Evolutionary conservation across 2,888 invertebrate genomes (phyloP), one percentile per base, ranked within the genome.

Genomic region (Idaea biselata): DNA sequence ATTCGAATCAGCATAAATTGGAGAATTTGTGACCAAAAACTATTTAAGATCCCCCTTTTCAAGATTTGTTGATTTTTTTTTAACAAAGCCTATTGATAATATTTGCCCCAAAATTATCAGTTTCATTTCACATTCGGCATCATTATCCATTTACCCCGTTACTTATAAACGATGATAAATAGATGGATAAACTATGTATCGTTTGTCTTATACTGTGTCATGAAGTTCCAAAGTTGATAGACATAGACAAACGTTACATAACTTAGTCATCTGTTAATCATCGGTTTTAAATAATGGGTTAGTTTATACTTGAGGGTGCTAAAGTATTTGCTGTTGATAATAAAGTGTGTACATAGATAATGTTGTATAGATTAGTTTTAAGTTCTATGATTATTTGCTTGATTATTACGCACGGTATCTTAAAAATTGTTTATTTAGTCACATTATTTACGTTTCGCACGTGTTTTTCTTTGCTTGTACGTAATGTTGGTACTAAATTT

Each of bases 281-380:
- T n/a, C n/a, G n/a, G n/a, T n/a, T n/a, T n/a, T n/a, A n/a, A n/a
- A n/a, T n/a, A n/a, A n/a, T n/a, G n/a, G n/a, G n/a, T n/a, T 84
- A 83, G 79, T 82, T 79, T 82, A 82, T 77, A 74, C 77, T 79
- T 73, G 82, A 80, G 87, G 89, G 89, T 89, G 89, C 89, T 89
- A 87, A 81, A 63, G 76, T 75, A 74, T 78, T 75, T 75, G 70
- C 60, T 63, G 73, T 79, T 74, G 75, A 77, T 79, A 75, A 72
- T 68, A 70, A 81, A 71, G 76, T 74, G 72, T 87, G 86, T 86
- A 86, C 78, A 83, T 82, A 82, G 69, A 73, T 77, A 73, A 73
- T 79, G 80, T 82, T 86, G 83, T 87, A 83, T 81, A 84, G 78
- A 71, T 64, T 83, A 82, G 77, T 64, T 75, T 67, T 79, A 78